These are phyloP conservation scores for Drosophila acutilabella DNA, from an alignment of 2,888 invertebrate genomes.

Conservation along the genomic window DNA sequence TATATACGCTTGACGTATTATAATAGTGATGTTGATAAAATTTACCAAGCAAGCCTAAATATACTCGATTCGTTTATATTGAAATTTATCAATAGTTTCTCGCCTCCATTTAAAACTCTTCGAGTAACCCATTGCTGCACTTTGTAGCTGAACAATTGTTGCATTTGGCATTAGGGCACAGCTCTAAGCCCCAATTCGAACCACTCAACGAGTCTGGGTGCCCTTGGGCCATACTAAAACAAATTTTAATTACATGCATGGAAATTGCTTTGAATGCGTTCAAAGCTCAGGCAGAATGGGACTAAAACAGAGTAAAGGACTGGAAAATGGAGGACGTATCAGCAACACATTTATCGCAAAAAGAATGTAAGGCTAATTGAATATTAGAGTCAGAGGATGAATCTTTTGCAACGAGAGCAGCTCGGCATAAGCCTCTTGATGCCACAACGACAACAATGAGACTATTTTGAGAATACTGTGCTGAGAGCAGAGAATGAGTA, in stretches of 20 bases:
- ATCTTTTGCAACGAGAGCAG: slow-evolving; percentile 37
- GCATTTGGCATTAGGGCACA: slow-evolving; percentile 38
- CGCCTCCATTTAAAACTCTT: slow-evolving; percentile 5
- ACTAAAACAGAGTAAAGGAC: not conserved
- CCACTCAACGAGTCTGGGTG: slow-evolving; percentile 12
- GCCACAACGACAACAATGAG: slow-evolving; percentile 32
- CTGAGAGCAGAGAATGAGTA: slow-evolving; percentile 13
- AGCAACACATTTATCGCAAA: slow-evolving; percentile 55
- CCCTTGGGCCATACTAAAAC: slow-evolving; percentile 59
- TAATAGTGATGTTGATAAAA: no score
- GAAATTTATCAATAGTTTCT: no score
- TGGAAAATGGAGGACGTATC: slow-evolving; percentile 35
- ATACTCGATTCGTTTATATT: no score
- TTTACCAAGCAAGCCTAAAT: no score
- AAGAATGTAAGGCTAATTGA: slow-evolving; percentile 69
- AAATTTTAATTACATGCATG: slow-evolving; percentile 78
- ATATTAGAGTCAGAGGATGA: slow-evolving; percentile 49
- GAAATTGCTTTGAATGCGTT: slow-evolving; percentile 56
- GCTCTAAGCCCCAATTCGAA: slow-evolving; percentile 20
- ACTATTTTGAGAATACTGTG: slow-evolving; percentile 25
- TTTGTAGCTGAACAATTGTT: slow-evolving; percentile 36
- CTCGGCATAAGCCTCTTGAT: slow-evolving; percentile 46
- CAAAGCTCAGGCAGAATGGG: slow-evolving; percentile 19
- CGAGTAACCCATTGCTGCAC: slow-evolving; percentile 22
- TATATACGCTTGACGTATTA: no score